These are phyloP conservation scores for Ferrisia virgata DNA, from an alignment of 2,888 invertebrate species.

Conservation along the genomic window DNA sequence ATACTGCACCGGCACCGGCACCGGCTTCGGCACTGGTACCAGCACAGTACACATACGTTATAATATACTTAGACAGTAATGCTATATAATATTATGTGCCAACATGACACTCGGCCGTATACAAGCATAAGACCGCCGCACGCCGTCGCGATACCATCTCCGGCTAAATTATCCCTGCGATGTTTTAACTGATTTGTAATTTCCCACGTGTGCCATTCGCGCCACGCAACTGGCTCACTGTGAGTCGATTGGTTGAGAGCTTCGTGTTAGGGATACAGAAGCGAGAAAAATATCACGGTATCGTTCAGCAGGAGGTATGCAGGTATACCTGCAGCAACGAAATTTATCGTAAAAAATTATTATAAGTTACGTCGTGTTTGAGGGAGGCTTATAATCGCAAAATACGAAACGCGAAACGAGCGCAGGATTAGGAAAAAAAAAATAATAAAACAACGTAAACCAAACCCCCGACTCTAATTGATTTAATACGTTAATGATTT, in stretches of 20 bases:
- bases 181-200: conserved; percentile 11
- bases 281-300: neutral
- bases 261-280: neutral
- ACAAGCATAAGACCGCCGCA: neutral
- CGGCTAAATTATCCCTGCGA: neutral
- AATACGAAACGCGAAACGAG: neutral
- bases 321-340: neutral
- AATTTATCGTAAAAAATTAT: neutral
- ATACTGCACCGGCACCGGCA: neutral
- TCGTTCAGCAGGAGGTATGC: neutral
- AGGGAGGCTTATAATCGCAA: neutral
- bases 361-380: neutral
- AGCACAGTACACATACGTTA: neutral
- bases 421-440: neutral
- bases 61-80: neutral
- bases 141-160: neutral
- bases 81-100: neutral
- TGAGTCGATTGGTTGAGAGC: neutral
- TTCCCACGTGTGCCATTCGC: conserved; percentile 7
- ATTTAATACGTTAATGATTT: conserved; percentile 12
- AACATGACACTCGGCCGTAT: neutral
- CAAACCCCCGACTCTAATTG: neutral
- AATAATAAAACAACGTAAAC: neutral
- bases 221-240: neutral
- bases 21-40: neutral